phyloP scores from a whole-genome alignment of 2,113 vertebrate species.

The Perognathus longimembris region DNA sequence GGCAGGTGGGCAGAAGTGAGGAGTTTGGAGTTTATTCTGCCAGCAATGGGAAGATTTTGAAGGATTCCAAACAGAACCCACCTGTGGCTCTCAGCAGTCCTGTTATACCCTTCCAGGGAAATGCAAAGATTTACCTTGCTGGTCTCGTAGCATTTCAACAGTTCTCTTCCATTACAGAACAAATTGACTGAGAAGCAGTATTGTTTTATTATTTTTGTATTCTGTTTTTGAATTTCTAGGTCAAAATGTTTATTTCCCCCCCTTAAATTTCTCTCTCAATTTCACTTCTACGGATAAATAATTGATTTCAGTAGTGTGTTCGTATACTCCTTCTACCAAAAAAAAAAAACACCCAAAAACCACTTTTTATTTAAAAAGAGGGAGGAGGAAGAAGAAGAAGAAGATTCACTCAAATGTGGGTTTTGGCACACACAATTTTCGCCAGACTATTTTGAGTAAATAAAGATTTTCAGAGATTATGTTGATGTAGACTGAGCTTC shows the following conservation, averaged over 20 bases:
- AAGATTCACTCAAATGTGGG: background rate
- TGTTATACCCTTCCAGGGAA: background rate
- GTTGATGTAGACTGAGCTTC: constrained; percentile 27
- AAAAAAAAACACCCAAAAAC: too few species aligned
- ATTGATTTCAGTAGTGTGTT: background rate
- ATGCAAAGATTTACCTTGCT: background rate
- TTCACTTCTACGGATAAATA: constrained; percentile 21
- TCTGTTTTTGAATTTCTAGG: background rate
- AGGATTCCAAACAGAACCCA: background rate
- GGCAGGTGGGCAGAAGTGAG: background rate
- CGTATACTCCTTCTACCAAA: too few species aligned
- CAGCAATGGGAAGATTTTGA: background rate
- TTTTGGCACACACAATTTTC: background rate
- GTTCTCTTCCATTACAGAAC: background rate
- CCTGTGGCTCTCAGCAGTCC: background rate
- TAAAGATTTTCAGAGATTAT: constrained; percentile 33
- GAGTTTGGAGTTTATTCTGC: background rate
- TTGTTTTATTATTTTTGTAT: background rate
- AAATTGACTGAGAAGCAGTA: background rate
- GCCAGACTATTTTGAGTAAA: background rate
- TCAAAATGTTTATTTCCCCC: constrained; percentile 12
- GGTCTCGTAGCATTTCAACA: background rate
- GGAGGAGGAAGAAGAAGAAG: background rate
- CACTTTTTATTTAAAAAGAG: too few species aligned
- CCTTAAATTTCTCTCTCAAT: constrained; percentile 2